Evolutionary conservation across 2,797 vertebrate species (phyloP), one percentile per base, ranked within the genome.

Genomic region (Atherinosoma microstoma): DNA sequence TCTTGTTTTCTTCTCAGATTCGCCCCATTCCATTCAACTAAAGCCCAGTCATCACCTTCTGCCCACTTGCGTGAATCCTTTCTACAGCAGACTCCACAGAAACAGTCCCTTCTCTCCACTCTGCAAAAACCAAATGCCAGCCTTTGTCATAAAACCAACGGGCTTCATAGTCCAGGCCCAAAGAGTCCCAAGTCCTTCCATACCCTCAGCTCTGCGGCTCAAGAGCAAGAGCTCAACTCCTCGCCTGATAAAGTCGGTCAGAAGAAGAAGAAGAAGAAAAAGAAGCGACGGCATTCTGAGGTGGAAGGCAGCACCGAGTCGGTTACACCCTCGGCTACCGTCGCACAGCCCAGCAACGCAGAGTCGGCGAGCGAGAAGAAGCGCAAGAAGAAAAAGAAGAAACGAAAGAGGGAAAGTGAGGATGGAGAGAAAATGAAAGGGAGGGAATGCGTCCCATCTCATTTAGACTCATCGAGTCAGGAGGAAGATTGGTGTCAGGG

Each of bases 401-500:
- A 91, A 78, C 90, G 90, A 30, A 91, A 89, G 78, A 87, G 76
- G 65, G 87, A 75, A n/a, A 3, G 83, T 0, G 88, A 82, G 27
- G 34, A 69, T 0, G 83, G 53, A 1, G 75, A 78, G 35, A 6
- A 30, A 0, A 40, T 0, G 3, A 2, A 7, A 56, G 72, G 60
- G 24, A 82, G 53, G 51, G 82, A 75, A n/a, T 73, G 68, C 1
- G 80, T 91, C 47, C 58, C 0, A 0, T 90, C 91, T 27, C 92
- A 92, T 72, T 73, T 92, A 35, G 89, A 93, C 30, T 34, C 70
- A 1, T 32, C 75, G 0, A 76, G 59, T 62, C 91, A 90, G 61
- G 94, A 95, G 11, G 94, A 95, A 79, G 94, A 95, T 38, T 94
- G 95, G 95, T 91, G 92, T 86, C 91, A 93, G n/a, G 87, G 88